phyloP scores from a whole-genome alignment of 2,888 invertebrate species.

The Flexamia atlantica region DNA sequence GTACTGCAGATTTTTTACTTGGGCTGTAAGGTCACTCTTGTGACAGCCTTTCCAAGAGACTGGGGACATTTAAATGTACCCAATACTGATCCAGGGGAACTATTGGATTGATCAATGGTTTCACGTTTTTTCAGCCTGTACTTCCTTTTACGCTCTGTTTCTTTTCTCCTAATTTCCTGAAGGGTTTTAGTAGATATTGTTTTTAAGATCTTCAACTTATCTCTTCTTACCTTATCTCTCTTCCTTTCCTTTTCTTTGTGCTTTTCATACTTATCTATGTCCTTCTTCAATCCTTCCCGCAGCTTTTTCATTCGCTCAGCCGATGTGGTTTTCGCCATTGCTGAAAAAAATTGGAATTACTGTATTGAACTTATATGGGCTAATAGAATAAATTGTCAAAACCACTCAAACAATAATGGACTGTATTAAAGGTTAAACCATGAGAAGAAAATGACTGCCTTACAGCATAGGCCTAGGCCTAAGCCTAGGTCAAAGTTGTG shows the following conservation, averaged over 20 bases:
- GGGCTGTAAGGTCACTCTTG: conserved; percentile 12
- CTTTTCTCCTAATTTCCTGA: not conserved
- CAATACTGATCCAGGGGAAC: conserved; percentile 5
- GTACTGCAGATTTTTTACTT: conserved; percentile 10
- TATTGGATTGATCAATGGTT: not conserved
- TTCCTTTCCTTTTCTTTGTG: conserved; percentile 8
- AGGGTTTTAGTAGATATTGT: not conserved
- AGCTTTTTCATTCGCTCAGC: conserved; percentile 1
- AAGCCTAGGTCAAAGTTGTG: not conserved
- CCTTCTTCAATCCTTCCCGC: not conserved
- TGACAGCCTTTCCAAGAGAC: conserved; percentile 9
- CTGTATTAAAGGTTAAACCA: conserved; percentile 2
- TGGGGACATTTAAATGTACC: not conserved
- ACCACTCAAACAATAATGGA: too few species aligned
- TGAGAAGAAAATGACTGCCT: not conserved
- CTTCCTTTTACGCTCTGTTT: not conserved
- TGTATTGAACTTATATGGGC: not conserved
- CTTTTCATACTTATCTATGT: not conserved
- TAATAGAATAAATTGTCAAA: too few species aligned
- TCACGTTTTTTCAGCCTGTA: not conserved
- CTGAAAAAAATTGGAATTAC: not conserved
- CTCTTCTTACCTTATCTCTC: not conserved
- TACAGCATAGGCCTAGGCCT: not conserved
- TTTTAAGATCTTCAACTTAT: not conserved
- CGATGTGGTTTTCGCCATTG: conserved; percentile 22